Conservation (phyloP, 2,797 vertebrate genomes). For the Erpetoichthys calabaricus region DNA sequence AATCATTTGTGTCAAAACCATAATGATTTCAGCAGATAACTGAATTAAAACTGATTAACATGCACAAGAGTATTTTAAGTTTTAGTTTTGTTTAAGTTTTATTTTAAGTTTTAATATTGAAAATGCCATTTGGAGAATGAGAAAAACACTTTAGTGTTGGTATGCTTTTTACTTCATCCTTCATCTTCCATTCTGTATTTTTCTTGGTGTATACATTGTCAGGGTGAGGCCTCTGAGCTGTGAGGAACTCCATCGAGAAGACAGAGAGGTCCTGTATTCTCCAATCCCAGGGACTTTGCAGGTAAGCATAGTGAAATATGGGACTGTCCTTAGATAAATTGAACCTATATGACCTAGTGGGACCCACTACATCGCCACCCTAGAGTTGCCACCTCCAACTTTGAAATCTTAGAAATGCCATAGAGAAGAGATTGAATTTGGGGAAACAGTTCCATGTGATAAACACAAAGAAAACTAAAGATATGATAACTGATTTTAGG, state of each 20-base stretch:
- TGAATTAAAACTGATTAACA: no score
- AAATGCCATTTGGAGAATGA: background rate
- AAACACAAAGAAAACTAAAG: no score
- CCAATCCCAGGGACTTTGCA: constrained; percentile 34
- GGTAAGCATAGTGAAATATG: constrained; percentile 18
- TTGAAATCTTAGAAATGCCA: no score
- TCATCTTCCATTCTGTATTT: constrained; percentile 6
- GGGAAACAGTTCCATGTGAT: no score
- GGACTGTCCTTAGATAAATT: background rate
- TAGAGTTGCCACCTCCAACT: no score
- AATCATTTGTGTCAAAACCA: background rate
- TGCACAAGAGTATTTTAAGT: background rate
- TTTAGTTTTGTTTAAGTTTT: background rate
- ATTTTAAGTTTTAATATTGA: background rate
- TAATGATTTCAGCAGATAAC: background rate
- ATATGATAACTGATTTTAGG: no score
- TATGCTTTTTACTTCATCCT: background rate
- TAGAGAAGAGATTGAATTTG: no score
- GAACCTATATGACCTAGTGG: background rate
- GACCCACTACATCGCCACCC: no score
- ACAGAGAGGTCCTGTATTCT: constrained; percentile 35
- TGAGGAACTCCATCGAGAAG: constrained; percentile 29
- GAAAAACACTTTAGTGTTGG: background rate
- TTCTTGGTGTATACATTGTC: background rate
- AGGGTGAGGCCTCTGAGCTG: constrained; percentile 48